phyloP scores from a whole-genome alignment of 2,113 vertebrate species.

The Tragelaphus buxtoni region DNA sequence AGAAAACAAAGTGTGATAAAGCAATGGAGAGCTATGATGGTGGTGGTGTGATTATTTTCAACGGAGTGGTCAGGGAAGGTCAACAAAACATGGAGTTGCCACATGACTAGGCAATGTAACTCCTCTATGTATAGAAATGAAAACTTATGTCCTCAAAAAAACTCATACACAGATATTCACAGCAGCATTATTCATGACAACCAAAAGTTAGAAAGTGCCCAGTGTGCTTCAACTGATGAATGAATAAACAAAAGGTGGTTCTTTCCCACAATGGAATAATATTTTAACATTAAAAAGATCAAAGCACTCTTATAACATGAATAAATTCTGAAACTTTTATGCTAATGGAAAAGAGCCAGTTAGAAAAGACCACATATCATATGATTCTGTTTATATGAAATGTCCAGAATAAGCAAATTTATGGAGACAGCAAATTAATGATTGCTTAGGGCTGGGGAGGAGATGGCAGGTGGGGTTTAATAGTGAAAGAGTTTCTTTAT shows the following conservation, averaged over 20 bases:
- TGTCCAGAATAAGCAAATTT: not conserved
- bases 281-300: not conserved
- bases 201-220: not conserved
- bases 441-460: not conserved
- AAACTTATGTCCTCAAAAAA: not conserved
- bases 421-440: not conserved
- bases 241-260: not conserved
- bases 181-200: not conserved
- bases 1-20: constrained; percentile 3
- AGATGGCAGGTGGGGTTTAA: not conserved
- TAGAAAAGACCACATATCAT: not conserved
- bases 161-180: not conserved
- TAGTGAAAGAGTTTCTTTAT: not conserved
- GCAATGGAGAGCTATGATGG: not conserved
- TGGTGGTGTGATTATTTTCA: not conserved
- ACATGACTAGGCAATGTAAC: not conserved
- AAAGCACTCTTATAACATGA: not conserved
- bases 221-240: not conserved
- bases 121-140: not conserved
- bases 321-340: not conserved
- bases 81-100: not conserved
- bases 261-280: not conserved
- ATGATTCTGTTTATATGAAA: not conserved
- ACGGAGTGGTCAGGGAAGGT: not conserved
- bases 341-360: not conserved